Evolutionary conservation across 2,888 invertebrate species (phyloP), one percentile per base, ranked within the genome.

Genomic region (Poecilobothrus nobilitatus): DNA sequence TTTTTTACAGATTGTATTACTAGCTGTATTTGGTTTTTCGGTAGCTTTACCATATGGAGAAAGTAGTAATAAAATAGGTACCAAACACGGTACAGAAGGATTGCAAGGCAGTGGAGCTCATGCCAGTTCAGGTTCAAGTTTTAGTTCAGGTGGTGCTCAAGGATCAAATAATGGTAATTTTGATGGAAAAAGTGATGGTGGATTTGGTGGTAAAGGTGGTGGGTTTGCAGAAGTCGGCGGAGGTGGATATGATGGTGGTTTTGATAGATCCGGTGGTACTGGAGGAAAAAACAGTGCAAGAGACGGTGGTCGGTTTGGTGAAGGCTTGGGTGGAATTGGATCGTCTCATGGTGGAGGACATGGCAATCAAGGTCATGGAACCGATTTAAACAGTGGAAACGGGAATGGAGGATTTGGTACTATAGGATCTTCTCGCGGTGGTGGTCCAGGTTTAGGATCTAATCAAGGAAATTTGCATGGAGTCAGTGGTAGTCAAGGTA

Each of bases 271-370:
- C 10, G 70, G 65, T 1, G 67, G 71, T 9, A 70, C 70, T 10
- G 70, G 67, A 66, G 73, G 65, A 2, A 65, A 63, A 9, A 5
- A 1, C 6, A 21, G 21, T 61, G 66, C 21, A 9, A 33, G 21
- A 10, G 44, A 10, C 21, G 41, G 63, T 63, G 81, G 69, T 34
- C 65, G 66, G 1, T 67, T 66, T 64, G 65, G 10, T 63, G n/a
- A n/a, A n/a, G n/a, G n/a, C n/a, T n/a, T n/a, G n/a, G n/a, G n/a
- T n/a, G n/a, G n/a, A n/a, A n/a, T n/a, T 21, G 73, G 72, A 37
- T 72, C 72, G n/a, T 73, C 72, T 66, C 71, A 72, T 33, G 76
- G 75, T 8, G 76, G 61, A 18, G n/a, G 61, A 18, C 61, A 15
- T 61, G 61, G 61, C 2, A 27, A 27, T 37, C 21, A 21, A 15